A percentile compares a stretch with the other conserved stretches of the same genome.
phyloP scores from a whole-genome alignment of 2,888 invertebrate species.

The Pseudococcus jackbeardsleyi region DNA sequence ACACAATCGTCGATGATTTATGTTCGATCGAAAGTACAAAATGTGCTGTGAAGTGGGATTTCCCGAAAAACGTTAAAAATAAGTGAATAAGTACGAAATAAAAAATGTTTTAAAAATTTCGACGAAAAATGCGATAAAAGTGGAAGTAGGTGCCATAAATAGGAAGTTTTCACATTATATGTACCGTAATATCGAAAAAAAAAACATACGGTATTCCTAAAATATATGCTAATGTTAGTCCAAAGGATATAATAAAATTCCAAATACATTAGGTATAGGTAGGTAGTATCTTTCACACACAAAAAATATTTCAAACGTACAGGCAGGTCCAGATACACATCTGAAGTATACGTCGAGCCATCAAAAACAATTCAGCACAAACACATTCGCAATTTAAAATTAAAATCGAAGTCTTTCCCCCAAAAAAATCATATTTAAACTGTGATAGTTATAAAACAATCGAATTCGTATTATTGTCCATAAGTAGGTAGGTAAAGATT shows the following conservation, averaged over 20 bases:
- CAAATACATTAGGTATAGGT: neutral
- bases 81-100: neutral
- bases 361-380: too few relatives aligned
- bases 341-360: too few relatives aligned
- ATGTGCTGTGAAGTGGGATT: constrained; percentile 14
- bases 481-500: too few relatives aligned
- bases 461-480: too few relatives aligned
- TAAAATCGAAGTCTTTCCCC: too few relatives aligned
- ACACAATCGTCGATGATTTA: neutral
- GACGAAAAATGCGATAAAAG: constrained; percentile 25
- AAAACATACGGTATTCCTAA: constrained; percentile 23
- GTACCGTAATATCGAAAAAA: constrained; percentile 13
- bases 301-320: neutral
- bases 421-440: too few relatives aligned
- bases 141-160: neutral
- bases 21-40: neutral
- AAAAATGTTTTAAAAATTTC: neutral
- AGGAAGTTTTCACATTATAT: neutral
- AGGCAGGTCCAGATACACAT: too few relatives aligned
- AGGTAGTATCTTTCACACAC: neutral
- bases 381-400: too few relatives aligned
- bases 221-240: neutral
- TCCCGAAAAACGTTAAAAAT: neutral
- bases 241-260: neutral
- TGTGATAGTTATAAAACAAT: too few relatives aligned